Percentiles rank a stretch among this genome's conserved stretches.
These are phyloP conservation scores for Cheirogaleus major DNA, from an alignment of 2,797 vertebrate species.

Conservation along the genomic window DNA sequence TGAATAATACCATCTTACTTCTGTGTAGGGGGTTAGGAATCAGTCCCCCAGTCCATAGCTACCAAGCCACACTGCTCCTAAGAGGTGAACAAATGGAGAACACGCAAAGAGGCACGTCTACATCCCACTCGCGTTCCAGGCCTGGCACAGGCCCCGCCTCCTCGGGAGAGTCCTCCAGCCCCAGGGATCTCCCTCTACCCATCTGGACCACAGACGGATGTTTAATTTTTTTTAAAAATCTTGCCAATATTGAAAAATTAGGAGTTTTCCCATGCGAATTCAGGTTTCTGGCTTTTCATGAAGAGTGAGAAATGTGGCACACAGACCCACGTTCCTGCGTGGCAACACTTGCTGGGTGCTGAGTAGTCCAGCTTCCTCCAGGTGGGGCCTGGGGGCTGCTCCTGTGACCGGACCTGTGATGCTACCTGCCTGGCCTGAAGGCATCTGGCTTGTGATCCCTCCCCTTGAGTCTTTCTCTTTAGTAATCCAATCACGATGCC, in stretches of 20 bases:
- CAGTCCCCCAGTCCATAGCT: neutral
- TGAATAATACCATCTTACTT: neutral
- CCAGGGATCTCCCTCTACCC: neutral
- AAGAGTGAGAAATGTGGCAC: neutral
- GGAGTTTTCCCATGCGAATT: neutral
- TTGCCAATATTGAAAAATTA: neutral
- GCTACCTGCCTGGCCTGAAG: neutral
- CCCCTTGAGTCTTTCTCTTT: neutral
- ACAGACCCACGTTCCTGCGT: rapidly evolving
- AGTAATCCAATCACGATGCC: neutral
- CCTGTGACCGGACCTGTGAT: rapidly evolving
- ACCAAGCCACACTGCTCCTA: neutral
- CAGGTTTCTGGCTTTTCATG: neutral
- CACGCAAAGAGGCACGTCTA: neutral
- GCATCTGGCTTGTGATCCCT: too few species aligned
- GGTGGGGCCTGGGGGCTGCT: neutral
- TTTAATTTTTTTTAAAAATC: neutral
- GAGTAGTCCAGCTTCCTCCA: neutral
- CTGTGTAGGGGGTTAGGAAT: neutral
- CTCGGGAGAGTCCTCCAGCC: neutral
- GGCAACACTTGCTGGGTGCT: neutral
- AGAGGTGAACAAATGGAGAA: neutral
- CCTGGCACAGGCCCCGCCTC: neutral
- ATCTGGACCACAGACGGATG: neutral
- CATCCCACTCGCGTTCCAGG: neutral